Conservation (phyloP, 1,140 invertebrate species). For the Drosophila persimilis region DNA sequence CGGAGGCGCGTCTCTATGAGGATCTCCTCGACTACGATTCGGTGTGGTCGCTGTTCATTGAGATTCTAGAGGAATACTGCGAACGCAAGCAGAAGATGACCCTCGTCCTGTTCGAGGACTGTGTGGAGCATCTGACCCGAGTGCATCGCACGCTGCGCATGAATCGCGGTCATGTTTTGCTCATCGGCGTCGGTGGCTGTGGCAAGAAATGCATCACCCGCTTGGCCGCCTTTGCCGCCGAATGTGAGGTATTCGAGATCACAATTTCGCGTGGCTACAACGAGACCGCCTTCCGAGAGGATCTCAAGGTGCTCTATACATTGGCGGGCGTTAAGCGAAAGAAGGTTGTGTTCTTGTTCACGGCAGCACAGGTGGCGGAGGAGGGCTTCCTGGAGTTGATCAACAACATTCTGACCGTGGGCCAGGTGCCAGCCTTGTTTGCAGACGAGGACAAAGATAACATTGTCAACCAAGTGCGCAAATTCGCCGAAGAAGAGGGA, state of each 20-base stretch:
- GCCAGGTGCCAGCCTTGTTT: slow-evolving; percentile 92
- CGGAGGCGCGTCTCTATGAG: slow-evolving; percentile 91
- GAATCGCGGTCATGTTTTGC: slow-evolving; percentile 91
- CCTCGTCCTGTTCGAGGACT: slow-evolving; percentile 95
- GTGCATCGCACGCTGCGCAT: slow-evolving; percentile 92
- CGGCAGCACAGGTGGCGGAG: slow-evolving; percentile 89
- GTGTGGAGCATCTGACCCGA: slow-evolving; percentile 93
- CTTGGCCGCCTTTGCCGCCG: slow-evolving; percentile 89
- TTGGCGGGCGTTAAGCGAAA: slow-evolving; percentile 90
- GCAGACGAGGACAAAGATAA: slow-evolving; percentile 93
- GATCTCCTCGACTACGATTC: slow-evolving; percentile 95
- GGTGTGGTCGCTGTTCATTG: slow-evolving; percentile 92
- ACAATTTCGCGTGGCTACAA: slow-evolving; percentile 91
- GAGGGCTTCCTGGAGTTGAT: slow-evolving; percentile 94
- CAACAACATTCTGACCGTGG: slow-evolving; percentile 94
- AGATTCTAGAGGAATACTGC: slow-evolving; percentile 95
- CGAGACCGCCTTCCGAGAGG: slow-evolving; percentile 91
- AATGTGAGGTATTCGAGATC: slow-evolving; percentile 93
- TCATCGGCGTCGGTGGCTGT: slow-evolving; percentile 93
- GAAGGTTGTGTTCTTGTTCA: slow-evolving; percentile 92
- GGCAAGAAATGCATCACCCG: slow-evolving; percentile 91
- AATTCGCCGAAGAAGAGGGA: slow-evolving; percentile 87
- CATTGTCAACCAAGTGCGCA: slow-evolving; percentile 87
- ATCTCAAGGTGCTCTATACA: slow-evolving; percentile 91
- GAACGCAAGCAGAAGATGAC: slow-evolving; percentile 88